A percentile compares a stretch with the other conserved stretches of the same genome.
These are phyloP conservation scores for Hippocampus comes DNA, from an alignment of 2,113 vertebrate species.

Conservation along the genomic window DNA sequence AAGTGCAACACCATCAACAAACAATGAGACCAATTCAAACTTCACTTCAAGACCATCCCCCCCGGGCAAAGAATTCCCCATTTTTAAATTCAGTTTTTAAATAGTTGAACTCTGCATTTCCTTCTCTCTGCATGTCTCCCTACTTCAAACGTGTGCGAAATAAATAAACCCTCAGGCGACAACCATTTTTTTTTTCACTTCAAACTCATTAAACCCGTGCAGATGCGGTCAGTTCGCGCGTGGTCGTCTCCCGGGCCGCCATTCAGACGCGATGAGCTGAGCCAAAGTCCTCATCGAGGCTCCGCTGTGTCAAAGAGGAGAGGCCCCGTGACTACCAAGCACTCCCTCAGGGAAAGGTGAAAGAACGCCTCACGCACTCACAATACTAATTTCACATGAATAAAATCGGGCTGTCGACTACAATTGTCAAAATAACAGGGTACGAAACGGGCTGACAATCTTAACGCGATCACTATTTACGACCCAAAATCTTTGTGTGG, in stretches of 20 bases:
- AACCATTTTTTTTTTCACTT: neutral
- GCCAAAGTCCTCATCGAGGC: conserved; percentile 36
- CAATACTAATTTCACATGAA: neutral
- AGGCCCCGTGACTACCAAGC: conserved; percentile 68
- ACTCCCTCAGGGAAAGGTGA: conserved; percentile 87
- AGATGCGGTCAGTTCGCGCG: conserved; percentile 62
- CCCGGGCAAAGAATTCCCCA: too few relatives aligned
- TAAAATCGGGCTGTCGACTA: neutral
- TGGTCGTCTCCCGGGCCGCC: conserved; percentile 52
- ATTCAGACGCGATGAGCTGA: conserved; percentile 41
- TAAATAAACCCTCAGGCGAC: neutral
- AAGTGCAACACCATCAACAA: neutral
- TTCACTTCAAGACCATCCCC: too few relatives aligned
- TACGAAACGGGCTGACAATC: too few relatives aligned
- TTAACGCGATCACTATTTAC: too few relatives aligned
- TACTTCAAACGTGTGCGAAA: neutral
- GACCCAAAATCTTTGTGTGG: too few relatives aligned
- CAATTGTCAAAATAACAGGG: too few relatives aligned
- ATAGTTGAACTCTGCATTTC: neutral
- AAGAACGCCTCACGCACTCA: neutral
- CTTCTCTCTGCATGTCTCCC: neutral
- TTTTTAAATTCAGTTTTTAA: neutral
- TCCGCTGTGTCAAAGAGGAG: conserved; percentile 63
- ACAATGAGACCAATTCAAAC: too few relatives aligned
- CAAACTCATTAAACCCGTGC: conserved; percentile 11